A percentile compares a stretch with the other conserved stretches of the same genome.
Evolutionary conservation across 1,140 invertebrate genomes (phyloP).

Genomic region (Schlechtendalia chinensis): DNA sequence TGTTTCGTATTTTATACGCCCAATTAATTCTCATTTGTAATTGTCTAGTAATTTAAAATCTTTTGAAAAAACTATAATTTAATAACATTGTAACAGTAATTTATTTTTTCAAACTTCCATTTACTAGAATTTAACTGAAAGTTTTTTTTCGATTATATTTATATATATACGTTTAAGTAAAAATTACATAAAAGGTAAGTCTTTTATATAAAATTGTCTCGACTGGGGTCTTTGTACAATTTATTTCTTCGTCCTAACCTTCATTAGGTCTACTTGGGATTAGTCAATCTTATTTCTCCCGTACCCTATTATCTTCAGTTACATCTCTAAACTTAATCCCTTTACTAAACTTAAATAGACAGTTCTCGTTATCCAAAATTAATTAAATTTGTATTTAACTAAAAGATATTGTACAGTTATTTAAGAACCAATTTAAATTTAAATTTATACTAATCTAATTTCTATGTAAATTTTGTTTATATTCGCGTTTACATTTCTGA

Average conservation of each 20-base stretch:
- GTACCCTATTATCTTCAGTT: neutral
- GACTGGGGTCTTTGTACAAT: neutral
- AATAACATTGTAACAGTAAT: too few species aligned
- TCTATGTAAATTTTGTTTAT: neutral
- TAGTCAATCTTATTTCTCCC: constrained; percentile 1
- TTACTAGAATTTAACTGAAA: too few species aligned
- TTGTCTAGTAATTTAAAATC: too few species aligned
- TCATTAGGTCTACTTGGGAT: neutral
- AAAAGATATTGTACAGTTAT: neutral
- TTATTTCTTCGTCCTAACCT: neutral
- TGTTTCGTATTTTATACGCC: too few species aligned
- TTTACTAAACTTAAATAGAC: neutral
- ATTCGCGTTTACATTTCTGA: neutral
- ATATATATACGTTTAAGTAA: too few species aligned
- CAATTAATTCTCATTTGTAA: too few species aligned
- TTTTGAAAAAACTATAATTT: too few species aligned
- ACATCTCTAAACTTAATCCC: constrained; percentile 18
- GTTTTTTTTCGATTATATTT: too few species aligned
- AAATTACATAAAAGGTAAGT: neutral
- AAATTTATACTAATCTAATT: neutral
- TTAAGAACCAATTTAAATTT: neutral
- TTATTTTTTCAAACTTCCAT: too few species aligned
- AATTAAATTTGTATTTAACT: neutral
- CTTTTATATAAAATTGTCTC: neutral
- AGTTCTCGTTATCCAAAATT: constrained; percentile 28